Conservation (phyloP, 2,113 vertebrate species). For the Pogona vitticeps region DNA sequence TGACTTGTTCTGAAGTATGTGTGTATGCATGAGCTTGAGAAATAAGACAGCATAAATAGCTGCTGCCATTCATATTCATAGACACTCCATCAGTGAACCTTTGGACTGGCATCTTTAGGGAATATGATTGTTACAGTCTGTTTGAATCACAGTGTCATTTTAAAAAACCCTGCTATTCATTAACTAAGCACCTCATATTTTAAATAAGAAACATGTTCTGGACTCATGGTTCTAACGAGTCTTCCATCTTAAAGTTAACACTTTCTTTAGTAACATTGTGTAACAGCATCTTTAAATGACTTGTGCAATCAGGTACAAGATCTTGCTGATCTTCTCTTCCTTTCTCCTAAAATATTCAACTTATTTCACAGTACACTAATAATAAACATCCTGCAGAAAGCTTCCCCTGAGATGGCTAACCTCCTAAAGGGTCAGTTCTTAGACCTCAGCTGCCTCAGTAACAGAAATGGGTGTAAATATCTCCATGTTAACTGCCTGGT, state of each 20-base stretch:
- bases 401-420: too few relatives aligned
- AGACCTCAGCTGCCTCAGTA: not conserved
- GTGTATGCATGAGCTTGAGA: conserved; percentile 27
- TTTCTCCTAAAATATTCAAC: not conserved
- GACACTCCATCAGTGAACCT: conserved; percentile 2
- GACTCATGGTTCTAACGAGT: not conserved
- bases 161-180: not conserved
- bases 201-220: conserved; percentile 11
- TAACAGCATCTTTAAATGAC: not conserved
- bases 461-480: not conserved
- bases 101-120: not conserved
- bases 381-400: not conserved
- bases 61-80: conserved; percentile 15
- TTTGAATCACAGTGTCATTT: not conserved
- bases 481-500: not conserved
- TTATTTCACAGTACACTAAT: not conserved
- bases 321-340: not conserved
- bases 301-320: not conserved
- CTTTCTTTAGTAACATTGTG: not conserved
- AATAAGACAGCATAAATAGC: not conserved
- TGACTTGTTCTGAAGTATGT: conserved; percentile 1
- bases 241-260: not conserved
- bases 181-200: conserved; percentile 17
- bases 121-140: not conserved
- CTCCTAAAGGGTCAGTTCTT: not conserved